A percentile compares a stretch with the other conserved stretches of the same genome.
Conservation (phyloP, 2,888 invertebrate genomes). For the Myopa testacea region DNA sequence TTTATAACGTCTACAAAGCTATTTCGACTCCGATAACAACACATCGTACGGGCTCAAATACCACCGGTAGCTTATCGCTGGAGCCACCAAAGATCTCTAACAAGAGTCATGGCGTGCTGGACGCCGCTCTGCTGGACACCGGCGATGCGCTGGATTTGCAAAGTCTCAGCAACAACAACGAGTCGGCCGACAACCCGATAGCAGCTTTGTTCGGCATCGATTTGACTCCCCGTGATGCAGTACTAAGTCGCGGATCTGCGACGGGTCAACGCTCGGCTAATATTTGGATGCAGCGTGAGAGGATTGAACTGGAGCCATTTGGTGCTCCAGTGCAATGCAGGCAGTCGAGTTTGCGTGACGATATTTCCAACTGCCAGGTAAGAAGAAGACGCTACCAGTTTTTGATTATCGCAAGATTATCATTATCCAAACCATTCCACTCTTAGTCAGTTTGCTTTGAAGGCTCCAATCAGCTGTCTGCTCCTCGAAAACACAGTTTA, state of each 20-base stretch:
- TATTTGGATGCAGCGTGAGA: conserved; percentile 53
- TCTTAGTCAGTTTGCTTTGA: conserved; percentile 64
- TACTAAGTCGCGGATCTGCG: conserved; percentile 54
- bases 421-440: not conserved
- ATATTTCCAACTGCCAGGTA: conserved; percentile 72
- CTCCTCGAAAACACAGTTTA: conserved; percentile 42
- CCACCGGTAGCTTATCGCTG: conserved; percentile 49
- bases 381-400: conserved; percentile 23
- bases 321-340: conserved; percentile 66
- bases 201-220: conserved; percentile 56
- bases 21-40: conserved; percentile 61
- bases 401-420: not conserved
- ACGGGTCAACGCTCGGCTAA: conserved; percentile 47
- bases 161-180: conserved; percentile 62
- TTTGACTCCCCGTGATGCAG: conserved; percentile 53
- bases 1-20: conserved; percentile 59
- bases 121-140: conserved; percentile 48
- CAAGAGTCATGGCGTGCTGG: conserved; percentile 55
- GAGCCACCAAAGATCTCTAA: conserved; percentile 55
- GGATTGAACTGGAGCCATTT: conserved; percentile 57
- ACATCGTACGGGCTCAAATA: conserved; percentile 55
- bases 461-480: conserved; percentile 55
- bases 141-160: conserved; percentile 61
- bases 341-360: conserved; percentile 60
- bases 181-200: conserved; percentile 59